Conservation (phyloP, 2,888 invertebrate genomes). For the Drosophila yooni region DNA sequence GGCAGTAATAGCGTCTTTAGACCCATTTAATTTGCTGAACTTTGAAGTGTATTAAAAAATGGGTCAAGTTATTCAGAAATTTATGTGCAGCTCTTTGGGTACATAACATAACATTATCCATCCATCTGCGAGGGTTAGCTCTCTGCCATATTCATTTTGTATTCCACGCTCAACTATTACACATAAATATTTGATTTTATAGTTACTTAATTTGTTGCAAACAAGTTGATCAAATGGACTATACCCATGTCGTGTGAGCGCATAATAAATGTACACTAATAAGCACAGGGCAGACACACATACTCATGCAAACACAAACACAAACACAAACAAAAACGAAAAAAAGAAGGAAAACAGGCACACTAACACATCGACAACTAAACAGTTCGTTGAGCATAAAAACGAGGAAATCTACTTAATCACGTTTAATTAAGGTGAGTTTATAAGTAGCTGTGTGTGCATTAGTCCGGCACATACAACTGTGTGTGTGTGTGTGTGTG, state of each 20-base stretch:
- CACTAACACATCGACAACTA: slow-evolving; percentile 69
- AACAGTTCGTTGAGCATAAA: slow-evolving; percentile 78
- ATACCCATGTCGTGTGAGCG: slow-evolving; percentile 21
- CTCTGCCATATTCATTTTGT: not conserved
- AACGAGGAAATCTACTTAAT: slow-evolving; percentile 80
- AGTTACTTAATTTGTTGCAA: slow-evolving; percentile 26
- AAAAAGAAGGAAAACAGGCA: slow-evolving; percentile 8
- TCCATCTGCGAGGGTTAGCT: not conserved
- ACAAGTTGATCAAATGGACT: slow-evolving; percentile 23
- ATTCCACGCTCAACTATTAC: not conserved
- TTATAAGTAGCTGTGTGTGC: slow-evolving; percentile 64
- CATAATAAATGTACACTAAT: slow-evolving; percentile 61
- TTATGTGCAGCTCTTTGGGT: not conserved
- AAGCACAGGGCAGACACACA: slow-evolving; percentile 49
- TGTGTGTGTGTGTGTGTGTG: slow-evolving; percentile 4
- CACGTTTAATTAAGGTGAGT: slow-evolving; percentile 82
- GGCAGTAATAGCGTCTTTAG: not conserved
- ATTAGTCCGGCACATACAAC: slow-evolving; percentile 31
- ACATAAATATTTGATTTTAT: slow-evolving; percentile 3
- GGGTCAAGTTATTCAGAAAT: not conserved
- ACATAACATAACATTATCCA: not conserved
- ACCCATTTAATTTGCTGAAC: not conserved
- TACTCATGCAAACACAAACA: slow-evolving; percentile 22
- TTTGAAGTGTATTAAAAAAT: not conserved
- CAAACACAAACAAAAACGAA: slow-evolving; percentile 4